These are phyloP conservation scores for Enteromius trimaculatus DNA, from an alignment of 2,797 vertebrate genomes.

Conservation along the genomic window DNA sequence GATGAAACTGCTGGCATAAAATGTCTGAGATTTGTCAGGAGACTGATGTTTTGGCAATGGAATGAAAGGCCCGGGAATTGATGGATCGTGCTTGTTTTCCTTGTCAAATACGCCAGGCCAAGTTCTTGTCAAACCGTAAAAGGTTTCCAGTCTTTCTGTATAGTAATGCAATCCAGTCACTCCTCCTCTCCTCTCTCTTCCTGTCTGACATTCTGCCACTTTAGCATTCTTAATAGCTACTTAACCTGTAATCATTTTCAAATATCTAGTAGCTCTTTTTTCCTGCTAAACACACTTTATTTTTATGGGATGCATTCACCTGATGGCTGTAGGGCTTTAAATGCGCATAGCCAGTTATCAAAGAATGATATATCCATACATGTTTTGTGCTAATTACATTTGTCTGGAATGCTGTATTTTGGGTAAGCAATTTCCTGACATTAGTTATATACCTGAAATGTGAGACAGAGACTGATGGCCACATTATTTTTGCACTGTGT, in stretches of 20 bases:
- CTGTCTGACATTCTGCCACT: conserved; percentile 43
- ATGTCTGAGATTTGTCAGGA: conserved; percentile 60
- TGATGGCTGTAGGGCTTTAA: conserved; percentile 48
- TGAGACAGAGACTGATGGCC: conserved; percentile 61
- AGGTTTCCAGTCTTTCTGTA: conserved; percentile 76
- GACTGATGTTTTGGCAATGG: conserved; percentile 74
- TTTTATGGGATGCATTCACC: neutral
- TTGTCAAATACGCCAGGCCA: conserved; percentile 70
- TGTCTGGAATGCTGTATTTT: conserved; percentile 78
- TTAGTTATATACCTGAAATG: conserved; percentile 73
- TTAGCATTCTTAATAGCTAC: conserved; percentile 41
- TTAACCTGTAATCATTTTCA: conserved; percentile 33
- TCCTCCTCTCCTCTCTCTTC: conserved; percentile 29
- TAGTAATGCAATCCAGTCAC: conserved; percentile 73
- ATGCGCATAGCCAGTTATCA: conserved; percentile 68
- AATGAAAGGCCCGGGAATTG: conserved; percentile 70
- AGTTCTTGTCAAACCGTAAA: conserved; percentile 73
- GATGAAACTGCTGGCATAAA: conserved; percentile 74
- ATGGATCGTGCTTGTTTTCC: conserved; percentile 76
- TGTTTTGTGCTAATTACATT: conserved; percentile 73
- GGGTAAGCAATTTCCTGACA: conserved; percentile 75
- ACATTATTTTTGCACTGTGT: conserved; percentile 75
- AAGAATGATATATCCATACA: conserved; percentile 65
- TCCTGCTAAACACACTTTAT: neutral
- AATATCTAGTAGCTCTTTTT: conserved; percentile 29